Percentiles rank a stretch among this genome's conserved stretches.
These are phyloP conservation scores for Ceryle rudis DNA, from an alignment of 2,797 vertebrate species.

Conservation along the genomic window DNA sequence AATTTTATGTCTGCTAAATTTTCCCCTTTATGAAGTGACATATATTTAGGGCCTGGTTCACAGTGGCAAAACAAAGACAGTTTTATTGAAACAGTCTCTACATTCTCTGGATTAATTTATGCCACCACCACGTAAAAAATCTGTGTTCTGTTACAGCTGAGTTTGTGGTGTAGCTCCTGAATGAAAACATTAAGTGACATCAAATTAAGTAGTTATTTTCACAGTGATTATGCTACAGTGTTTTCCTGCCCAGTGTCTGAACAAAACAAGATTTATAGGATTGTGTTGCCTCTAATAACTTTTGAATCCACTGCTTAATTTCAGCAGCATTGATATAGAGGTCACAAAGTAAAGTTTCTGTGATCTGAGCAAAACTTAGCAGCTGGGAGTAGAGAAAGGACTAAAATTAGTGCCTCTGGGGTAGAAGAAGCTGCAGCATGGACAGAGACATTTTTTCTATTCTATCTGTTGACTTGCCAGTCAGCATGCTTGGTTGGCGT, in stretches of 20 bases:
- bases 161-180: conserved; percentile 15
- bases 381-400: conserved; percentile 19
- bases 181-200: neutral
- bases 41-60: neutral
- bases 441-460: neutral
- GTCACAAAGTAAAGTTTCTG: conserved; percentile 32
- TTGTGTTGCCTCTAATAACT: neutral
- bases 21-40: neutral
- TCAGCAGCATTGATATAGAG: neutral
- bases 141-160: conserved; percentile 8
- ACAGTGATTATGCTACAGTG: neutral
- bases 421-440: neutral
- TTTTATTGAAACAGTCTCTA: neutral
- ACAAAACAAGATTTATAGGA: neutral
- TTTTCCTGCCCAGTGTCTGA: conserved; percentile 4
- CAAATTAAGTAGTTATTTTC: conserved; percentile 29
- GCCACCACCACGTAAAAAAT: neutral
- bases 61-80: neutral
- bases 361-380: conserved; percentile 19
- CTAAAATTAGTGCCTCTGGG: neutral
- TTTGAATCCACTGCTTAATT: neutral
- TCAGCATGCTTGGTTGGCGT: neutral
- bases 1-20: neutral
- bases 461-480: conserved; percentile 15
- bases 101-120: neutral